Base-by-base conservation (phyloP, 1,140 invertebrate genomes). In the Formica selysi region DNA sequence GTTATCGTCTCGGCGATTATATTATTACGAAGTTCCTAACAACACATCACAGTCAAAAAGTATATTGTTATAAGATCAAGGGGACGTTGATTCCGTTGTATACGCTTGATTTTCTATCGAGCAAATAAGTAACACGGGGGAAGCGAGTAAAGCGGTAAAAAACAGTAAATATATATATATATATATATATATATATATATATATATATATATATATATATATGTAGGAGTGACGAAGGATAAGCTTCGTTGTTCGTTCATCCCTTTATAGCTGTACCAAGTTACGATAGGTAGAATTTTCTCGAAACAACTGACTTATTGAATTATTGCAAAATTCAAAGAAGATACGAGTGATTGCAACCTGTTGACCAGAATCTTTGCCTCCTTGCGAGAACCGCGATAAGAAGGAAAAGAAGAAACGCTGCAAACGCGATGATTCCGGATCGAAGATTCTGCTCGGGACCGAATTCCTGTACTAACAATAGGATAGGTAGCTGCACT, bases 21-120 rank as follows among this genome's bases (percentile, higher is more conserved):
- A 74, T 78, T 76, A 76, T 85, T 76, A 91, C 87, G 16, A 87
- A 88, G 57, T 84, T 61, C 54, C 91, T 90, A 92, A 79, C 85
- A 92, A 91, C 91, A 91, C 90, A 92, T 92, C 91, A 91, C 91
- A 92, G 91, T 91, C 87, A 87, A 84, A 91, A 90, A 90, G 61
- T 86, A 91, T 73, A 73, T 76, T 78, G 83, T 83, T 91, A 86
- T 61, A 57, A 26, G 86, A 90, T 62, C 41, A 84, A 89, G 84
- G 48, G 74, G 68, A 86, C 41, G 13, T 51, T 38, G n/a, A 38
- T 61, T 57, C 51, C 61, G 62, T 51, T 51, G 48, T 51, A 51
- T 62, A 62, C 5, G 19, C 62, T 29, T 29, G 65, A 64, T 76
- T 32, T 32, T 73, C 59, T 41, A 41, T 67, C 36, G 54, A 59